Conservation (phyloP, 2,797 vertebrate genomes). For the Melanotaenia maccullochi region DNA sequence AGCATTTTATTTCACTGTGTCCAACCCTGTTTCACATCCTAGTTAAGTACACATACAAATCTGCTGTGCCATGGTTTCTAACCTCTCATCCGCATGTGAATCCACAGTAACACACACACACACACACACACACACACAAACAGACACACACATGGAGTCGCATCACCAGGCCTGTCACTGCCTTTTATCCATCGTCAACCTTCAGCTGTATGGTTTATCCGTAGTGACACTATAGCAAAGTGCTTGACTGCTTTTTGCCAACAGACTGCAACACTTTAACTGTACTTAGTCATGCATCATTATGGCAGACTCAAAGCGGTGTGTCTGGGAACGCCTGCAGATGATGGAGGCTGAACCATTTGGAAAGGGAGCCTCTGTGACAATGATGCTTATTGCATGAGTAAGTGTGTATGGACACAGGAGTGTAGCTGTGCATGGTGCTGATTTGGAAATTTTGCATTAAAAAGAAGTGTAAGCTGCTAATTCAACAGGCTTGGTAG, state of each 20-base stretch:
- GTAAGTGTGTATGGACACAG: slow-evolving; percentile 71
- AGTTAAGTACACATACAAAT: slow-evolving; percentile 76
- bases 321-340: slow-evolving; percentile 81
- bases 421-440: slow-evolving; percentile 50
- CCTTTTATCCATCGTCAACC: slow-evolving; percentile 83
- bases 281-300: slow-evolving; percentile 86
- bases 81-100: slow-evolving; percentile 64
- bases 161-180: slow-evolving; percentile 80
- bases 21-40: slow-evolving; percentile 77
- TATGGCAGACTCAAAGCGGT: slow-evolving; percentile 81
- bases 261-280: slow-evolving; percentile 86
- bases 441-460: slow-evolving; percentile 31
- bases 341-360: slow-evolving; percentile 80
- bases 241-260: slow-evolving; percentile 84
- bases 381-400: slow-evolving; percentile 82
- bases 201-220: slow-evolving; percentile 82
- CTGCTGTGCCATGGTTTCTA: slow-evolving; percentile 78
- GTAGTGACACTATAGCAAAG: slow-evolving; percentile 84
- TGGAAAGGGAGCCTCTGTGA: slow-evolving; percentile 77
- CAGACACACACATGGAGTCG: slow-evolving; percentile 56
- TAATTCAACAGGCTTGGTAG: slow-evolving; percentile 66
- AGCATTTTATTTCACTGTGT: slow-evolving; percentile 80
- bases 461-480: slow-evolving; percentile 26
- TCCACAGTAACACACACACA: slow-evolving; percentile 44
- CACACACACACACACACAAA: slow-evolving; percentile 17